Conservation (phyloP, 2,888 invertebrate genomes). For the Drosophila quasianomalipes region DNA sequence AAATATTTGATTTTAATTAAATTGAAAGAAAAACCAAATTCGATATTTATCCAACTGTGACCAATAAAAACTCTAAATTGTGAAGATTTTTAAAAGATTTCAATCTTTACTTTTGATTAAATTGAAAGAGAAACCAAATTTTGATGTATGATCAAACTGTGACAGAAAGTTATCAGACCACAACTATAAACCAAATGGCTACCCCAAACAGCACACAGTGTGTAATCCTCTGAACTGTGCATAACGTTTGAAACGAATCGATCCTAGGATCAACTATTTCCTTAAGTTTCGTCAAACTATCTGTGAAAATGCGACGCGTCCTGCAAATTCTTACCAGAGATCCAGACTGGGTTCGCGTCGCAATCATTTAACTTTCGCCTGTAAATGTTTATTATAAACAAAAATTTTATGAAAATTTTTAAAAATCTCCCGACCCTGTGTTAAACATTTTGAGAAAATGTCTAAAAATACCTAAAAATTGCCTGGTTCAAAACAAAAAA, state of each 20-base stretch:
- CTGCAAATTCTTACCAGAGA: constrained; percentile 15
- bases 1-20: constrained; percentile 52
- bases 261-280: constrained; percentile 34
- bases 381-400: constrained; percentile 57
- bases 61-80: constrained; percentile 7
- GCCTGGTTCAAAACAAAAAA: constrained; percentile 38
- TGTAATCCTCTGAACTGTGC: constrained; percentile 33
- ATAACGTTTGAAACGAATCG: constrained; percentile 41
- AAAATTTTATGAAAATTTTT: constrained; percentile 71
- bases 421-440: constrained; percentile 37
- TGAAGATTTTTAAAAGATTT: constrained; percentile 22
- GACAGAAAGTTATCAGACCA: constrained; percentile 41
- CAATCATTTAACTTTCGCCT: constrained; percentile 36
- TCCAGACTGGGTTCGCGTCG: constrained; percentile 14
- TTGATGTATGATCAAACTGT: constrained; percentile 41
- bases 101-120: constrained; percentile 57
- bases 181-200: constrained; percentile 25
- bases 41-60: constrained; percentile 30
- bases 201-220: constrained; percentile 53
- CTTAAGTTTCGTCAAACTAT: constrained; percentile 73
- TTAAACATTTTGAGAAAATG: constrained; percentile 61
- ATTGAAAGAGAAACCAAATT: constrained; percentile 60
- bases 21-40: constrained; percentile 44
- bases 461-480: constrained; percentile 49
- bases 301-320: constrained; percentile 57